Conservation (phyloP, 1,140 invertebrate genomes). For the Micrasema minimum region DNA sequence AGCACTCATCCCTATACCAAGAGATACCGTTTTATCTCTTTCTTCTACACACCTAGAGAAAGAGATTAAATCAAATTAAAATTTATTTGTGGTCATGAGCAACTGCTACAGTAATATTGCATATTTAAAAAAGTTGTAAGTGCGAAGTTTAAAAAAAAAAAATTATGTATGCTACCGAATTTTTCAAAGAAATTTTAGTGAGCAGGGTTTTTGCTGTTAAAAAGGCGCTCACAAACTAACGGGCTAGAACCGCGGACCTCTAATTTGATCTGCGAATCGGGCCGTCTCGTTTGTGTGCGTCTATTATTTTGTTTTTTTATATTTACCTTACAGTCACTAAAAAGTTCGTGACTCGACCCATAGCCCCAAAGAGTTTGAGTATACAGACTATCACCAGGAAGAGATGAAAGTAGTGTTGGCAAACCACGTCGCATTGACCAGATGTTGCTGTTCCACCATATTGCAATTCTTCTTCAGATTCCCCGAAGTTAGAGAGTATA, state of each 20-base stretch:
- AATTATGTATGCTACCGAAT: no score
- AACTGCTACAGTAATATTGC: no score
- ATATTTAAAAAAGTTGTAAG: no score
- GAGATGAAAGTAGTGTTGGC: slow-evolving; percentile 72
- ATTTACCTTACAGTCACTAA: slow-evolving; percentile 73
- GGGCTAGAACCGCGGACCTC: no score
- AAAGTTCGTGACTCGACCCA: slow-evolving; percentile 76
- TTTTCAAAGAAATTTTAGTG: no score
- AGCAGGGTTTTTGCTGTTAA: no score
- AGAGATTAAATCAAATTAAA: slow-evolving; percentile 3
- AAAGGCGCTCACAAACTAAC: no score
- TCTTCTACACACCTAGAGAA: slow-evolving; percentile 75
- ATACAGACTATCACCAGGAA: slow-evolving; percentile 76
- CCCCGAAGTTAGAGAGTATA: slow-evolving; percentile 53
- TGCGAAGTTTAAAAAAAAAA: background rate
- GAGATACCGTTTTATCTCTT: slow-evolving; percentile 77
- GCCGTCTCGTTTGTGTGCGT: no score
- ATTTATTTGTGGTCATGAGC: no score
- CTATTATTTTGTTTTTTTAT: no score
- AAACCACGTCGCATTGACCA: slow-evolving; percentile 75
- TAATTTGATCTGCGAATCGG: no score
- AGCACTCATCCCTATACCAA: slow-evolving; percentile 74
- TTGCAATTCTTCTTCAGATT: background rate
- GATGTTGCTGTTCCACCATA: slow-evolving; percentile 65
- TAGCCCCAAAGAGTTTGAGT: slow-evolving; percentile 74